Conservation (phyloP, 2,888 invertebrate species). For the Sinohyriopsis cumingii region DNA sequence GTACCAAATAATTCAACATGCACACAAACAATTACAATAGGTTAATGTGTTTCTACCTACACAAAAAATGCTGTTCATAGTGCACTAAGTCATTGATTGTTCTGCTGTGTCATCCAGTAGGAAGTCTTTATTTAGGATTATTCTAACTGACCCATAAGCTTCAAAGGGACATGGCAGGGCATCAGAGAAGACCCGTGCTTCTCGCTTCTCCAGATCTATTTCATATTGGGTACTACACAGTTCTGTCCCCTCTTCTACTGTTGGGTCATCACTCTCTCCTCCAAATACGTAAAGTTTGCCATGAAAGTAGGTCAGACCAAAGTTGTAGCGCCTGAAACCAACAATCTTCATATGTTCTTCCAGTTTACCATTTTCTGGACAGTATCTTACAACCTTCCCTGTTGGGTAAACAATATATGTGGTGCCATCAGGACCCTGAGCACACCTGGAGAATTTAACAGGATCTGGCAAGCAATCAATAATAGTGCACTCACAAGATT, state of each 20-base stretch:
- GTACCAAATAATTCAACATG: too few species aligned
- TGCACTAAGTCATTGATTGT: too few species aligned
- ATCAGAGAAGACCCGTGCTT: conserved; percentile 29
- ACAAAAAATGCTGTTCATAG: too few species aligned
- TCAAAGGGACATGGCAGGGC: conserved; percentile 43
- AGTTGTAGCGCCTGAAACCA: conserved; percentile 43
- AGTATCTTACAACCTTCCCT: conserved; percentile 42
- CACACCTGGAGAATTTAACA: conserved; percentile 38
- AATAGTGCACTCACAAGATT: conserved; percentile 31
- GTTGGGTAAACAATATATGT: conserved; percentile 41
- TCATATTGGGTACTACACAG: conserved; percentile 37
- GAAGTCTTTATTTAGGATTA: conserved; percentile 35
- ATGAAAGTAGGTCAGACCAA: conserved; percentile 39
- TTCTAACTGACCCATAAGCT: conserved; percentile 36
- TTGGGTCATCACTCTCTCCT: conserved; percentile 43
- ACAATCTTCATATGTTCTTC: conserved; percentile 36
- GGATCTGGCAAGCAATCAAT: conserved; percentile 39
- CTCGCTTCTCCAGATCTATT: conserved; percentile 20
- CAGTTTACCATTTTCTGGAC: conserved; percentile 22
- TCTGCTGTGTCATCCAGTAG: background rate
- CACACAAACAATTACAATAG: too few species aligned
- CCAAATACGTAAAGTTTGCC: conserved; percentile 38
- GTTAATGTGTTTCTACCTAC: too few species aligned
- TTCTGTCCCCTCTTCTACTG: conserved; percentile 44
- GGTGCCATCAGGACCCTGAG: conserved; percentile 29